Percentiles rank a stretch among this genome's conserved stretches.
phyloP scores from a whole-genome alignment of 2,888 invertebrate genomes.

The Limulus polyphemus region DNA sequence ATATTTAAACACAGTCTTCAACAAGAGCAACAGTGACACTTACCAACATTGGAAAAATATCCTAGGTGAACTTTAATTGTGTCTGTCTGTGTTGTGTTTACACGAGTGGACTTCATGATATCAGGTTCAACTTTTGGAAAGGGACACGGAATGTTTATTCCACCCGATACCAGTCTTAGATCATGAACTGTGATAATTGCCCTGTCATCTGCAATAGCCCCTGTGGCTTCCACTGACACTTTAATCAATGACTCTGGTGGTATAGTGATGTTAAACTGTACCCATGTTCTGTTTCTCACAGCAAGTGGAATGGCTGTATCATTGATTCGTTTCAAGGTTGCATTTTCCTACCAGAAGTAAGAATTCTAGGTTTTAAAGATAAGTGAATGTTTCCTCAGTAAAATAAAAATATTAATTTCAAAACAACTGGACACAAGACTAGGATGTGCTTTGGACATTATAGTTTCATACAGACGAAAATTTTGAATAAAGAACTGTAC shows the following conservation, averaged over 20 bases:
- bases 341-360: constrained; percentile 9
- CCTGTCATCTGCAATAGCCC: constrained; percentile 14
- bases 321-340: constrained; percentile 10
- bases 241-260: constrained; percentile 21
- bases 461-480: too few relatives aligned
- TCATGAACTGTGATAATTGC: constrained; percentile 24
- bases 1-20: too few relatives aligned
- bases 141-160: constrained; percentile 25
- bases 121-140: constrained; percentile 17
- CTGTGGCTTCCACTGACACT: constrained; percentile 15
- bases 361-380: not conserved
- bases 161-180: constrained; percentile 22
- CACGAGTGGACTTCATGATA: constrained; percentile 15
- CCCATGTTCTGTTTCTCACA: constrained; percentile 15
- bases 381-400: not conserved
- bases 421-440: too few relatives aligned
- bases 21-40: not conserved
- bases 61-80: constrained; percentile 22
- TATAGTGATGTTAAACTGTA: constrained; percentile 25
- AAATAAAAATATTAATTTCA: too few relatives aligned
- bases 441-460: too few relatives aligned
- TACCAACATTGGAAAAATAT: constrained; percentile 25
- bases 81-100: constrained; percentile 22
- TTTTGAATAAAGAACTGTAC: too few relatives aligned
- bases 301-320: constrained; percentile 6